phyloP scores from a whole-genome alignment of 2,797 vertebrate genomes.

The Muscicapa striata region DNA sequence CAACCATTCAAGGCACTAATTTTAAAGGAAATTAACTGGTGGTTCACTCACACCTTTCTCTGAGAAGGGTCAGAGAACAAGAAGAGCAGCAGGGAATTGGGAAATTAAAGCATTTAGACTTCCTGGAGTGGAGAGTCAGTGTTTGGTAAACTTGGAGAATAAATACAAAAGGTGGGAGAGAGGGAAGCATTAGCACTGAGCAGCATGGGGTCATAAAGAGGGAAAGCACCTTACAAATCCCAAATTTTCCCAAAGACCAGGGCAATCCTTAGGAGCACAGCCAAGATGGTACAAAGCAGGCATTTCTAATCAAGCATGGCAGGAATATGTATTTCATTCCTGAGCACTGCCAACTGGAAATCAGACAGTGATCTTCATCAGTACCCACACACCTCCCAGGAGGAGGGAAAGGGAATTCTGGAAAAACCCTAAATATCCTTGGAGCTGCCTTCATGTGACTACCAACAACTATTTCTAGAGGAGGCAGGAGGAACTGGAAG shows the following conservation, averaged over 20 bases:
- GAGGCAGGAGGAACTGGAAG: neutral
- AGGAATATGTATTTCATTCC: neutral
- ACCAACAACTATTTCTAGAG: accelerated
- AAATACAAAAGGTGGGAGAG: neutral
- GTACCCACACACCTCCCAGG: neutral
- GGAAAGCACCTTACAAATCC: neutral
- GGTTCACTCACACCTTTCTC: neutral
- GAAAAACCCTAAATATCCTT: neutral
- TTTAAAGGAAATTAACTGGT: neutral
- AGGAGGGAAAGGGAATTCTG: neutral
- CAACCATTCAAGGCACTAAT: neutral
- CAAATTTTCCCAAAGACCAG: neutral
- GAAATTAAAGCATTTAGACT: neutral
- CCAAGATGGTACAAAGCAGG: neutral
- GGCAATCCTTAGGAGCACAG: neutral
- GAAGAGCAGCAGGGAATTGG: neutral
- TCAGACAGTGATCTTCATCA: neutral
- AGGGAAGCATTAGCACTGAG: neutral
- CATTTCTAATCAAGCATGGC: accelerated
- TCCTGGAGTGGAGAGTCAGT: accelerated
- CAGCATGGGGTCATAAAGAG: neutral
- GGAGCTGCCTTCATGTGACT: accelerated
- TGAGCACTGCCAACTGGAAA: neutral
- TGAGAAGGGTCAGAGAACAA: neutral
- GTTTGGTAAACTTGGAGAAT: neutral